Evolutionary conservation across 2,113 vertebrate species (phyloP).

Genomic region (Eidolon helvum): DNA sequence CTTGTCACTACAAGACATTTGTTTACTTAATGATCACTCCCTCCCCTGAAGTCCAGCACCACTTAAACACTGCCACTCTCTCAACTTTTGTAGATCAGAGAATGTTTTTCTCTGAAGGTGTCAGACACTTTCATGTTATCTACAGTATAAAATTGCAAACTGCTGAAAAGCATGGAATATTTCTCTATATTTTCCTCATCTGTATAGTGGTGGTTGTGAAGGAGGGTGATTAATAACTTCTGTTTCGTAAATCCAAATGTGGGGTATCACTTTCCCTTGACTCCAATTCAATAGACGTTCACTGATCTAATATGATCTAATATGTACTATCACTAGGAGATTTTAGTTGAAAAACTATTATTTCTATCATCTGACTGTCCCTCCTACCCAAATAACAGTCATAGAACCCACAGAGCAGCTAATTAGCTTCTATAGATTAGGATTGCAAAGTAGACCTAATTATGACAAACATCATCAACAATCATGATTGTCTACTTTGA

Average conservation of each 20-base stretch:
- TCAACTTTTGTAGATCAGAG: background rate
- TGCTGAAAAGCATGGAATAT: background rate
- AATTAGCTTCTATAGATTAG: background rate
- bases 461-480: conserved; percentile 5
- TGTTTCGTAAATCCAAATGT: conserved; percentile 19
- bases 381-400: background rate
- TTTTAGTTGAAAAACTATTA: conserved; percentile 37
- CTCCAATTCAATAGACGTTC: background rate
- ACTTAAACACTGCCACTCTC: background rate
- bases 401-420: background rate
- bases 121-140: background rate
- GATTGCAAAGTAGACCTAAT: background rate
- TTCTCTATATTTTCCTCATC: background rate
- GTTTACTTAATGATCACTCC: conserved; percentile 20
- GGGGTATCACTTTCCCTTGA: conserved; percentile 9
- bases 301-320: background rate
- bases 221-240: background rate
- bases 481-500: background rate
- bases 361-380: background rate
- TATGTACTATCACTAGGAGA: background rate
- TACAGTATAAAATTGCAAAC: background rate
- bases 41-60: background rate
- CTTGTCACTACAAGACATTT: background rate
- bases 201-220: background rate
- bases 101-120: background rate